Evolutionary conservation across 2,797 vertebrate genomes (phyloP).

Genomic region (Myioborus miniatus): DNA sequence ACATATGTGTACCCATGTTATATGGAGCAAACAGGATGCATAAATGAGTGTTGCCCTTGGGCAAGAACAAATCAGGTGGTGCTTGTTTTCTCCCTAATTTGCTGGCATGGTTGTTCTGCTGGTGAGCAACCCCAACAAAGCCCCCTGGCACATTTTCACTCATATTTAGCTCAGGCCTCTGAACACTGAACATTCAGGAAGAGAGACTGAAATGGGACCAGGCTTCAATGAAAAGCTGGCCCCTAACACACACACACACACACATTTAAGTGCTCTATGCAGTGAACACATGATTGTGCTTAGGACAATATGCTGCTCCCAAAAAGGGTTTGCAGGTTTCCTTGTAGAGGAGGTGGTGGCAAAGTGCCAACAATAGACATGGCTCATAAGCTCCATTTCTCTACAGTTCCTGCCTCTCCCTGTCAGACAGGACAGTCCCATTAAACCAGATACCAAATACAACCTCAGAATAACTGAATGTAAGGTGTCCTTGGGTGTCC

Average conservation of each 20-base stretch:
- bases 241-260: neutral
- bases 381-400: neutral
- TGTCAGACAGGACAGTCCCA: neutral
- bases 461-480: neutral
- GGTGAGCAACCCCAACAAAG: neutral
- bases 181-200: slow-evolving; percentile 10
- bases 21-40: slow-evolving; percentile 23
- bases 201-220: neutral
- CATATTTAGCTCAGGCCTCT: neutral
- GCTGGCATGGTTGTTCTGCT: neutral
- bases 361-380: neutral
- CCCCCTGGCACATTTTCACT: slow-evolving; percentile 30
- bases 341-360: neutral
- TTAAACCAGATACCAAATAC: neutral
- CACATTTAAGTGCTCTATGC: neutral
- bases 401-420: neutral
- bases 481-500: neutral
- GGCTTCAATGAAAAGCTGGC: slow-evolving; percentile 28
- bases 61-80: slow-evolving; percentile 35
- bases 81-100: slow-evolving; percentile 39
- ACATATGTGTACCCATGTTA: neutral
- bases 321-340: neutral
- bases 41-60: slow-evolving; percentile 19
- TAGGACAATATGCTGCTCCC: neutral
- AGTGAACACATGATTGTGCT: neutral